Evolutionary conservation across 2,888 invertebrate genomes (phyloP), one percentile per base, ranked within the genome.

Genomic region (Slavum lentiscoides): DNA sequence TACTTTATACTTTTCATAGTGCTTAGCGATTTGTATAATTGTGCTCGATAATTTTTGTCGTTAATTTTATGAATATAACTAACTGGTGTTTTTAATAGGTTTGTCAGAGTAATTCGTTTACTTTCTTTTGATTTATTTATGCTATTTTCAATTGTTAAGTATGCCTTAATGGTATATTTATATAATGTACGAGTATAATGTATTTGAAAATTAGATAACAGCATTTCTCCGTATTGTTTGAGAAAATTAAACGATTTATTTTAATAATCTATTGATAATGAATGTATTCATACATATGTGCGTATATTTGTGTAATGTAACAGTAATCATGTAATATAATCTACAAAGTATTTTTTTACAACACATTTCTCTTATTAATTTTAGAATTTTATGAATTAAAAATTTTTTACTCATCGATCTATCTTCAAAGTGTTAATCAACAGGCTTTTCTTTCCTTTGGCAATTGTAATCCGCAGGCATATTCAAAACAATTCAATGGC

Each of bases 151-250:
- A 49, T 30, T 62, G 49, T 73, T 62, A 68, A 49, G 62, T 11
- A 43, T 30, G 23, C 23, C 13, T 7, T 62, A 49, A 73, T 30
- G 62, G 23, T n/a, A n/a, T n/a, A n/a, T n/a, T n/a, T n/a, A n/a
- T n/a, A 73, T 73, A 73, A 62, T 73, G 30, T 49, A n/a, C n/a
- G n/a, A n/a, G n/a, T n/a, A 62, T 73, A 62, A 73, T 49, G 23
- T 43, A 61, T 30, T 73, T 61, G 43, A n/a, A 62, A 61, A 61
- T 23, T 61, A 59, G 17, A n/a, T 49, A 62, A 62, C 13, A 15
- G n/a, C 23, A 62, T 62, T 53, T 62, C 49, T 74, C 13, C 30
- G 23, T 49, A 73, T 62, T 62, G 62, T 49, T 49, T 49, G 13
- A 13, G 1, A 15, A 49, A 13, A 49, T 59, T 21, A 59, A 21